These are phyloP conservation scores for Tyria jacobaeae DNA, from an alignment of 2,888 invertebrate genomes.

Conservation along the genomic window DNA sequence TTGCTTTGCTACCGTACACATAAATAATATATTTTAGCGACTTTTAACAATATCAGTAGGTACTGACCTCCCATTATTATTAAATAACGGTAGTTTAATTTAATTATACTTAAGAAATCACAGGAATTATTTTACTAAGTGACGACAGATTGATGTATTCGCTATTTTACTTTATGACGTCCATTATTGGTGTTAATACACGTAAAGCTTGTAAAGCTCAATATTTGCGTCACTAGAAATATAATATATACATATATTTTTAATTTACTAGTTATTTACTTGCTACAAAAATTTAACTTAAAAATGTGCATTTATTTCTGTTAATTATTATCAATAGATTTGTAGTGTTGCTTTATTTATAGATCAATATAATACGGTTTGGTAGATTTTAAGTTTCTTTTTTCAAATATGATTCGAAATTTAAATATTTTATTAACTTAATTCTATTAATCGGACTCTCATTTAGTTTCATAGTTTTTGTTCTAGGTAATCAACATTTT, in stretches of 20 bases:
- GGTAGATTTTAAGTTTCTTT: background rate
- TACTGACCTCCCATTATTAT: conserved; percentile 24
- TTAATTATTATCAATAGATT: no score
- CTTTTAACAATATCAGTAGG: conserved; percentile 26
- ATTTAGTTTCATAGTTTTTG: background rate
- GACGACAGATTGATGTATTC: conserved; percentile 34
- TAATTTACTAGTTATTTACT: background rate
- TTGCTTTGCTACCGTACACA: conserved; percentile 78
- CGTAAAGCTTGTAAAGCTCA: background rate
- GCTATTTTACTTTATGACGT: conserved; percentile 12
- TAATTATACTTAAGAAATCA: conserved; percentile 32
- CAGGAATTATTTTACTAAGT: conserved; percentile 30
- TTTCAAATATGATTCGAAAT: background rate
- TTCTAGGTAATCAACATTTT: background rate
- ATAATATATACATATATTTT: no score
- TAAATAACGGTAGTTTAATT: conserved; percentile 43
- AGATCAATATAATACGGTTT: background rate
- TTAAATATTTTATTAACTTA: background rate
- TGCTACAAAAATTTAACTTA: background rate
- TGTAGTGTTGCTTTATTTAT: background rate
- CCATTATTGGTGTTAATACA: background rate
- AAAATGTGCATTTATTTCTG: no score
- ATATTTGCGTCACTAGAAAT: background rate
- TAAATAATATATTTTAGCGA: conserved; percentile 69
- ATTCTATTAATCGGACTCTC: background rate